phyloP scores from a whole-genome alignment of 35 echinoderm and acorn worm species.

The Chiridota heheva region DNA sequence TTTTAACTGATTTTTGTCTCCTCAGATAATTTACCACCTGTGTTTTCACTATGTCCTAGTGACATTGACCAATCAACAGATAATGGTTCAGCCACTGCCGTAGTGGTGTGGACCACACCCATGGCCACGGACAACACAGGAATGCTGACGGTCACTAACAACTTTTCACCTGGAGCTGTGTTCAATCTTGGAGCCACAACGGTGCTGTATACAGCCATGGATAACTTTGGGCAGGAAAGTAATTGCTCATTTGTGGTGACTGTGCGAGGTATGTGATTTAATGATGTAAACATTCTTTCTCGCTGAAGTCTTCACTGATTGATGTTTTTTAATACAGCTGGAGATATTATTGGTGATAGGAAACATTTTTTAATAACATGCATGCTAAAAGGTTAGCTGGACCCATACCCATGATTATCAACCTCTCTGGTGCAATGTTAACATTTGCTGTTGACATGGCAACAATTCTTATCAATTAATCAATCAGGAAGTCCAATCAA shows the following conservation, averaged over 20 bases:
- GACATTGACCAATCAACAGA: background rate
- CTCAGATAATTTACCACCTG: slow-evolving; percentile 1
- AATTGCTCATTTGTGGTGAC: slow-evolving; percentile 31
- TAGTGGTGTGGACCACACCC: slow-evolving; percentile 17
- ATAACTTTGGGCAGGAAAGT: background rate
- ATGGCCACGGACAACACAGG: slow-evolving; percentile 39
- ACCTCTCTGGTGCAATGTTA: background rate
- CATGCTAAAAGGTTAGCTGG: background rate
- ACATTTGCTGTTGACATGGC: background rate
- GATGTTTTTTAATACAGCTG: background rate
- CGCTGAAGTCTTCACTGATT: background rate
- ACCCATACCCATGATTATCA: background rate
- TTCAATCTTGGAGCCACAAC: slow-evolving; percentile 13
- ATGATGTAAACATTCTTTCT: background rate
- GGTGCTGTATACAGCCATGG: slow-evolving; percentile 17
- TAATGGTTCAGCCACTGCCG: background rate
- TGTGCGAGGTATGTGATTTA: slow-evolving; percentile 18
- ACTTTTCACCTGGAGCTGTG: background rate
- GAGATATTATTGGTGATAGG: background rate
- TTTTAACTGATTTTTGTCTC: too few species aligned
- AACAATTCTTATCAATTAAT: background rate
- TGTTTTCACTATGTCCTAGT: background rate
- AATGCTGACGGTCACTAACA: background rate
- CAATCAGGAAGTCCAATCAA: too few species aligned
- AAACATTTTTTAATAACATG: background rate